These are phyloP conservation scores for Drosophila lutescens DNA, from an alignment of 2,888 invertebrate species.

Conservation along the genomic window DNA sequence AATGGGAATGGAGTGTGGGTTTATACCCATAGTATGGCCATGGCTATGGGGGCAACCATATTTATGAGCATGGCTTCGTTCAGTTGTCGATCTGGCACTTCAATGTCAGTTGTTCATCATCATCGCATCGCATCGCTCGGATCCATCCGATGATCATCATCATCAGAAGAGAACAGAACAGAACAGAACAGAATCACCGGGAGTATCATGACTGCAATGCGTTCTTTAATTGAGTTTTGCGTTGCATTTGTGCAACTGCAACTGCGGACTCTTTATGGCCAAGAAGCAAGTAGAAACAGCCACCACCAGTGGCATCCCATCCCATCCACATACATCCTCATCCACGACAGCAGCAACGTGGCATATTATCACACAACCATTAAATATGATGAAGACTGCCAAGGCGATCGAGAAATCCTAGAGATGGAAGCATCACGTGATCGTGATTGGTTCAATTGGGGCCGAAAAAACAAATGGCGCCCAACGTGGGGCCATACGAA, in stretches of 20 bases:
- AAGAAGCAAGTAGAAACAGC: conserved; percentile 37
- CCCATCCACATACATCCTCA: conserved; percentile 1
- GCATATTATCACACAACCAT: conserved; percentile 80
- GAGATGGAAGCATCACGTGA: conserved; percentile 28
- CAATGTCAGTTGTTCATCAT: conserved; percentile 78
- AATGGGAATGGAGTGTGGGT: conserved; percentile 13
- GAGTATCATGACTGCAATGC: conserved; percentile 76
- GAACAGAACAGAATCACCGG: conserved; percentile 19
- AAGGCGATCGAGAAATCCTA: conserved; percentile 37
- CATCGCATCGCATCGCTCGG: conserved; percentile 43
- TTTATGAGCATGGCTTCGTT: conserved; percentile 53
- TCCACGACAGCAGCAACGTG: conserved; percentile 60
- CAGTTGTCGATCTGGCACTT: conserved; percentile 77
- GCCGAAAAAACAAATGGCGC: background rate
- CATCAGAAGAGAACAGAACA: conserved; percentile 7
- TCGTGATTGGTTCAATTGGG: background rate
- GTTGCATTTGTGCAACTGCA: conserved; percentile 69
- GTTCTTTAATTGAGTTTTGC: conserved; percentile 80
- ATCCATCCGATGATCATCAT: conserved; percentile 37
- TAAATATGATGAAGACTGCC: conserved; percentile 79
- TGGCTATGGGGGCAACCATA: conserved; percentile 42
- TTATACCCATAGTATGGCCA: conserved; percentile 1
- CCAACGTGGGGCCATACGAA: no score
- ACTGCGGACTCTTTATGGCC: conserved; percentile 73
- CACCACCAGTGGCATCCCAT: conserved; percentile 7